Percentiles rank a stretch among this genome's conserved stretches.
Evolutionary conservation across 2,888 invertebrate genomes (phyloP).

Genomic region (Pharmacophagus antenor): DNA sequence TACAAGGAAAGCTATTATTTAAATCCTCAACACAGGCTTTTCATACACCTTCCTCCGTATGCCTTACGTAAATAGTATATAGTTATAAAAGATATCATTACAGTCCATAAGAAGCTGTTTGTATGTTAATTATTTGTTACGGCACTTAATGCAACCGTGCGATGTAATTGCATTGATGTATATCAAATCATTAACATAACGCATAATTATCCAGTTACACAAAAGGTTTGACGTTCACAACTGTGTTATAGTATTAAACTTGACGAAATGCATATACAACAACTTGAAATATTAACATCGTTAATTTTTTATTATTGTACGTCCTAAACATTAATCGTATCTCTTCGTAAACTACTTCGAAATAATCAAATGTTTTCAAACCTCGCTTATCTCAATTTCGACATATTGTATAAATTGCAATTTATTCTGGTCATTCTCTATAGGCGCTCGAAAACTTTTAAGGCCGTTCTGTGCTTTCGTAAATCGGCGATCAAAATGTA

Average conservation of each 20-base stretch:
- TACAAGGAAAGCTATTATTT: too few relatives aligned
- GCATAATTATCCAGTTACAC: constrained; percentile 21
- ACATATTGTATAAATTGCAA: constrained; percentile 4
- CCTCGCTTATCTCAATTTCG: neutral
- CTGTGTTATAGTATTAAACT: constrained; percentile 1
- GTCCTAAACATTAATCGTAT: neutral
- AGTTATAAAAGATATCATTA: constrained; percentile 26
- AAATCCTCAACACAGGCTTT: neutral
- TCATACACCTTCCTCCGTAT: neutral
- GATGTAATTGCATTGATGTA: constrained; percentile 27
- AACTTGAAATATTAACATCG: neutral
- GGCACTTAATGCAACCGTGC: constrained; percentile 20
- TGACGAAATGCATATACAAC: neutral
- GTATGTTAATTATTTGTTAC: constrained; percentile 30
- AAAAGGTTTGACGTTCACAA: constrained; percentile 7
- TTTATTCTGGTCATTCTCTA: constrained; percentile 5
- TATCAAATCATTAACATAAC: constrained; percentile 22
- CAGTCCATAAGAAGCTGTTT: constrained; percentile 27
- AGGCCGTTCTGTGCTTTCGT: constrained; percentile 4
- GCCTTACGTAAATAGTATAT: constrained; percentile 15
- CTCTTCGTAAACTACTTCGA: neutral
- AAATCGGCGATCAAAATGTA: constrained; percentile 23
- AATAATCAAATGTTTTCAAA: neutral
- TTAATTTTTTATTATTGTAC: too few relatives aligned
- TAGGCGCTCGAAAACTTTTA: neutral